Percentiles rank a stretch among this genome's conserved stretches.
Evolutionary conservation across 2,113 vertebrate species (phyloP).

Genomic region (Leptodactylus fuscus): DNA sequence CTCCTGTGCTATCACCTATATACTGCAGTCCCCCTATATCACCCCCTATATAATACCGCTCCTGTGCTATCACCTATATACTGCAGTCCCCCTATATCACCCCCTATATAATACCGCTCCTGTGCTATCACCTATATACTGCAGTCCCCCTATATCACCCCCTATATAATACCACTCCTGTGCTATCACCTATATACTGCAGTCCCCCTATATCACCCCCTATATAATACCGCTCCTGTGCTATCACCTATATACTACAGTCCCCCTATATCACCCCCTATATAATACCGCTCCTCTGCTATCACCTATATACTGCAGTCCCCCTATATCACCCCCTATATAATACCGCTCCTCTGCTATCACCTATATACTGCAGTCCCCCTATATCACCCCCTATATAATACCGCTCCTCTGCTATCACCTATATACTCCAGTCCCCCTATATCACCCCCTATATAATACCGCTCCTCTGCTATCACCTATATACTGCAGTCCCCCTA

Average conservation of each 20-base stretch:
- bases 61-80: neutral
- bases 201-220: too few relatives aligned
- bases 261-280: too few relatives aligned
- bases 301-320: neutral
- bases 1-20: neutral
- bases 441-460: too few relatives aligned
- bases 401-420: neutral
- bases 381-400: too few relatives aligned
- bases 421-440: neutral
- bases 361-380: neutral
- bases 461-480: neutral
- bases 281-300: neutral
- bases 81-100: neutral
- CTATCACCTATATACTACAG: neutral
- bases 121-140: neutral
- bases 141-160: too few relatives aligned
- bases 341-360: neutral
- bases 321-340: too few relatives aligned
- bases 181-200: neutral
- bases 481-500: neutral
- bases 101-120: neutral
- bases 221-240: neutral
- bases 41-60: too few relatives aligned
- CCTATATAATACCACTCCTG: too few relatives aligned
- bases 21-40: neutral